Evolutionary conservation across 2,888 invertebrate species (phyloP), one percentile per base, ranked within the genome.

Genomic region (Pristionchus maxplancki): DNA sequence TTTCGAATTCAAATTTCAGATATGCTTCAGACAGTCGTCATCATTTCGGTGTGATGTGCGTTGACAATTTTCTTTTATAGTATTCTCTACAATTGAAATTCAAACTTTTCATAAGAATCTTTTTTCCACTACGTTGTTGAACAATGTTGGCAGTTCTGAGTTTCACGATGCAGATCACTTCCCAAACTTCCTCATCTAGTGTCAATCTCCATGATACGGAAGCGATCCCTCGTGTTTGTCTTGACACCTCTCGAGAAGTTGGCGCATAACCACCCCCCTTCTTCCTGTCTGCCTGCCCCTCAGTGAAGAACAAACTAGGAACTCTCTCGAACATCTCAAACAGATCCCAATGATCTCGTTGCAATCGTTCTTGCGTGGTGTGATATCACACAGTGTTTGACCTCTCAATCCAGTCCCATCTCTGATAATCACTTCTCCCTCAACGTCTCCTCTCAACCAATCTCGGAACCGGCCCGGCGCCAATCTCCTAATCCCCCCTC

Each of bases 391-490:
- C 81, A 44, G n/a, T 48, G 34, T 34, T 20, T 53, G 34, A 40
- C 53, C 82, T 20, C n/a, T 2, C 34, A 24, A 53, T 31, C 53
- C 53, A 34, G 53, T 53, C 78, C 24, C 81, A 31, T 28, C 37
- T 6, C 17, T 50, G 81, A 81, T 58, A 50, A 82, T 82, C 82
- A 82, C 71, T 78, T 74, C 74, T 74, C 48, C 44, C 78, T 48
- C 78, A 1, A 31, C 53, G 34, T 82, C 15, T 81, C 50, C 28
- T 6, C 28, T 48, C n/a, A 53, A 34, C 53, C 20, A 82, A 9
- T 28, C 20, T 40, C 71, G 71, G 44, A 78, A 78, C 78, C 44
- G 44, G 78, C 44, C 78, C 24, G 4, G 15, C 4, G 20, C 1
- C 82, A 82, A 31, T 82, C 50, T n/a, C 44, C 24, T 44, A 74